These are phyloP conservation scores for Octodon degus DNA, from an alignment of 2,113 vertebrate species.

Conservation along the genomic window DNA sequence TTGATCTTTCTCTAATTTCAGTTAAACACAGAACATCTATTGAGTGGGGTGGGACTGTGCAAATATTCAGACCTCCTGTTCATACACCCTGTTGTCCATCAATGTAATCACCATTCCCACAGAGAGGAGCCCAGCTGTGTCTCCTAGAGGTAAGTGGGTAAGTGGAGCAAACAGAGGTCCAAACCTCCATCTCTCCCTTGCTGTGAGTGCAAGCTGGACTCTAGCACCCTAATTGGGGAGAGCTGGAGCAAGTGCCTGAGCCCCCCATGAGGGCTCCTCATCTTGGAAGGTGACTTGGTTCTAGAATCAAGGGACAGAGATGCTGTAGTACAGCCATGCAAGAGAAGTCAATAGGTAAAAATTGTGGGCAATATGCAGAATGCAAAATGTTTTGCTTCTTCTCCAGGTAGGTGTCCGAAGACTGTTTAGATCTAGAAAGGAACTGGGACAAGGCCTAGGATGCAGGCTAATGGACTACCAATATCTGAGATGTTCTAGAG, in stretches of 20 bases:
- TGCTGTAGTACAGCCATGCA: not conserved
- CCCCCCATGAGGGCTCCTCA: not conserved
- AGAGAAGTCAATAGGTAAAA: not conserved
- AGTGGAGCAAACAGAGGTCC: not conserved
- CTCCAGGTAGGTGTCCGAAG: too few relatives aligned
- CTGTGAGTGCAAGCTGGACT: too few relatives aligned
- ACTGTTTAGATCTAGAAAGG: too few relatives aligned
- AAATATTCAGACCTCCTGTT: not conserved
- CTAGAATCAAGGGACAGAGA: not conserved
- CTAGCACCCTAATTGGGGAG: too few relatives aligned
- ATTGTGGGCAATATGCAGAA: not conserved
- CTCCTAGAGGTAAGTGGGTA: too few relatives aligned
- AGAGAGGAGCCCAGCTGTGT: not conserved
- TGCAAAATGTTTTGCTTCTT: not conserved
- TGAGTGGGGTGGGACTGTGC: not conserved
- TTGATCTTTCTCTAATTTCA: not conserved
- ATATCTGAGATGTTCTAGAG: not conserved
- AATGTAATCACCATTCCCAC: too few relatives aligned
- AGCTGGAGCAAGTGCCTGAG: not conserved
- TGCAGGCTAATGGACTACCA: not conserved
- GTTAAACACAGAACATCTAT: not conserved
- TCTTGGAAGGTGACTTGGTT: not conserved
- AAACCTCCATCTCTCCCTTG: not conserved
- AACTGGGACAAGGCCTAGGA: not conserved
- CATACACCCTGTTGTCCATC: rapidly evolving